Evolutionary conservation across 1,140 invertebrate species (phyloP).

Genomic region (Neuroterus valhalla): DNA sequence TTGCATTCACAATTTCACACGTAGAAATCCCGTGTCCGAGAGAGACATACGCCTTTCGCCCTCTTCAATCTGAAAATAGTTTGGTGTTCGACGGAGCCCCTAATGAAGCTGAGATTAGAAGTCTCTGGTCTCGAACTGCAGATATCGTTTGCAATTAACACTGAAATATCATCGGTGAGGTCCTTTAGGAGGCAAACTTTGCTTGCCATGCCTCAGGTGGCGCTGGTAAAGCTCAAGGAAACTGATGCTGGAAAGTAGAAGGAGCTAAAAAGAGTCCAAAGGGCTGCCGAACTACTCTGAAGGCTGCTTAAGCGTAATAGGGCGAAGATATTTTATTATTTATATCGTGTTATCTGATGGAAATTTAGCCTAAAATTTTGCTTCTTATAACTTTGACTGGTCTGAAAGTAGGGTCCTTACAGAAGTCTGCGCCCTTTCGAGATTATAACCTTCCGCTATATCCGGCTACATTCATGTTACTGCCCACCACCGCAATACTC

Average conservation of each 20-base stretch:
- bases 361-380: too few species aligned
- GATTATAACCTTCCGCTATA: too few species aligned
- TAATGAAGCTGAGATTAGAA: slow-evolving; percentile 73
- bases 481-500: too few species aligned
- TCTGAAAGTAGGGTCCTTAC: too few species aligned
- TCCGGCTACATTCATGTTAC: too few species aligned
- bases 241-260: slow-evolving; percentile 46
- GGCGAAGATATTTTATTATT: too few species aligned
- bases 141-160: slow-evolving; percentile 70
- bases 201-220: slow-evolving; percentile 25
- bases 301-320: too few species aligned
- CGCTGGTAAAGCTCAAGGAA: slow-evolving; percentile 42
- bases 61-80: slow-evolving; percentile 62
- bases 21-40: neutral
- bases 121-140: slow-evolving; percentile 55
- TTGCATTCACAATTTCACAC: neutral
- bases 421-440: too few species aligned
- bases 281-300: slow-evolving; percentile 53
- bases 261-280: slow-evolving; percentile 50
- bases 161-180: slow-evolving; percentile 69
- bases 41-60: slow-evolving; percentile 43
- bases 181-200: slow-evolving; percentile 53
- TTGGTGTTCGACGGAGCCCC: slow-evolving; percentile 51
- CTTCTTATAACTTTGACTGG: too few species aligned
- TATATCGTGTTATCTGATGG: too few species aligned